A percentile compares a stretch with the other conserved stretches of the same genome.
Evolutionary conservation across 2,888 invertebrate genomes (phyloP).

Genomic region (Chloroclystis v-ata): DNA sequence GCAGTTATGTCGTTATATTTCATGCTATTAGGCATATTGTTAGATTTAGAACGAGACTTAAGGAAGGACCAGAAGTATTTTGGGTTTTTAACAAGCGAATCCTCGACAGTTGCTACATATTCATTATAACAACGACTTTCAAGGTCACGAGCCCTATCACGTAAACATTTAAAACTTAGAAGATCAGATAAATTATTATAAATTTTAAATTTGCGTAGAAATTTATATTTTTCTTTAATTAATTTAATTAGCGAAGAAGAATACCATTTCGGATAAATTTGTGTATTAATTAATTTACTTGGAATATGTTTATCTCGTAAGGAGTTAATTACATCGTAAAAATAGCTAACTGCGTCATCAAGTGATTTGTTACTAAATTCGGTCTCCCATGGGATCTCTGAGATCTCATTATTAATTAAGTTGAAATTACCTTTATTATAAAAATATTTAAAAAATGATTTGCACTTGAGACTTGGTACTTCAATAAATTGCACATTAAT

Average conservation of each 20-base stretch:
- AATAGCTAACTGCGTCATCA: not conserved
- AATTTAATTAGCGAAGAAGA: not conserved
- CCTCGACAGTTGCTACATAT: no score
- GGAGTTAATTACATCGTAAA: not conserved
- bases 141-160: not conserved
- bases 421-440: not conserved
- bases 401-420: not conserved
- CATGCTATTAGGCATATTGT: no score
- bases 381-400: not conserved
- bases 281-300: not conserved
- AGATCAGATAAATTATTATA: not conserved
- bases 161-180: not conserved
- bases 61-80: not conserved
- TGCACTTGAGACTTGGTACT: not conserved
- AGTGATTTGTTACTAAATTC: not conserved
- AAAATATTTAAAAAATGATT: not conserved
- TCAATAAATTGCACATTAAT: not conserved
- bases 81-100: no score
- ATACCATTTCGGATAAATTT: not conserved
- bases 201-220: not conserved
- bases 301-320: not conserved
- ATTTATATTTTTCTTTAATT: not conserved
- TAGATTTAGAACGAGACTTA: not conserved
- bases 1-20: not conserved
- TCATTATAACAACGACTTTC: no score